Conservation (phyloP, 2,888 invertebrate species). For the Julus scanicus region DNA sequence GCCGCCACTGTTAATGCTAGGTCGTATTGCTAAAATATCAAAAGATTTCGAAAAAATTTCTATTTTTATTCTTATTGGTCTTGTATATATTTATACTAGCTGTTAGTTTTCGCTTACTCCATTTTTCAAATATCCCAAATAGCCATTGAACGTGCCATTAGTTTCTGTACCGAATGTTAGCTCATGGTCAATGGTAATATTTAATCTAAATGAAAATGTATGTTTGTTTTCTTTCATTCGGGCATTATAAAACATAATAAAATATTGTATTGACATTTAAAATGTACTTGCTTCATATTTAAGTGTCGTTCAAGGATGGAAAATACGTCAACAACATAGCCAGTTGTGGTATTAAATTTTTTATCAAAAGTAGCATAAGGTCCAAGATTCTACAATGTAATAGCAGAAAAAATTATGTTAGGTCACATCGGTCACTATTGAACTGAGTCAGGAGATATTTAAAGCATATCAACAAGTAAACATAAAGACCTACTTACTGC, state of each 20-base stretch:
- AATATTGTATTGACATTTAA: not conserved
- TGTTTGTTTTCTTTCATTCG: not conserved
- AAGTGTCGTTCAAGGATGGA: not conserved
- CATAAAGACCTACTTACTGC: not conserved
- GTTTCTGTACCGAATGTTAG: not conserved
- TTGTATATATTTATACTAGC: not conserved
- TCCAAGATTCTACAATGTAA: not conserved
- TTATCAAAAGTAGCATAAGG: constrained; percentile 33
- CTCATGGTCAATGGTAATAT: not conserved
- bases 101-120: not conserved
- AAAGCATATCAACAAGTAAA: too few relatives aligned
- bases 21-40: constrained; percentile 15
- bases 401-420: too few relatives aligned
- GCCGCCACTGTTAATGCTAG: constrained; percentile 15
- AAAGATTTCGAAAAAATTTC: not conserved
- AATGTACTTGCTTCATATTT: not conserved
- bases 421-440: too few relatives aligned
- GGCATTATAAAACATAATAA: not conserved
- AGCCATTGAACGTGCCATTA: not conserved
- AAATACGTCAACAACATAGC: constrained; percentile 22
- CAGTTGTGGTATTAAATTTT: not conserved
- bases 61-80: not conserved
- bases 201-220: not conserved
- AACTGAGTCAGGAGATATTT: too few relatives aligned
- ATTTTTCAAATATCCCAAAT: not conserved